phyloP scores from a whole-genome alignment of 2,797 vertebrate genomes.

The Melanotaenia parkinsoni region DNA sequence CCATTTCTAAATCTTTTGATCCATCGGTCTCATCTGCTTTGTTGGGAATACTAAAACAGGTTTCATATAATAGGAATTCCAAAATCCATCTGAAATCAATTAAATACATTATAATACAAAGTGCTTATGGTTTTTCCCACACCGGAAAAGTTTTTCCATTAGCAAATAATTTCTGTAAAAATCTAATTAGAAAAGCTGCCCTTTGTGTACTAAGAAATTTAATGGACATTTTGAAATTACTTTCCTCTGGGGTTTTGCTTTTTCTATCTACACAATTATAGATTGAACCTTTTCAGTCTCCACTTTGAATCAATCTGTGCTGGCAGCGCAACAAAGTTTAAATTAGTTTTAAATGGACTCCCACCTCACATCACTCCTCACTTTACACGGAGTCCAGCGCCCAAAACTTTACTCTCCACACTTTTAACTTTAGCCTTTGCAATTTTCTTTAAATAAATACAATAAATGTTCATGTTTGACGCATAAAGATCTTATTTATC shows the following conservation, averaged over 20 bases:
- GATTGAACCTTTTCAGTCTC: conserved; percentile 55
- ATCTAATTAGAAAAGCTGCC: conserved; percentile 56
- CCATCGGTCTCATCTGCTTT: neutral
- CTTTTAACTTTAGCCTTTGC: neutral
- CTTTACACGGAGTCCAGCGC: conserved; percentile 3
- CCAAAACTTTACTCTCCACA: conserved; percentile 1
- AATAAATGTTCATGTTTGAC: neutral
- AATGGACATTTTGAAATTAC: conserved; percentile 57
- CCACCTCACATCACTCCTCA: conserved; percentile 19
- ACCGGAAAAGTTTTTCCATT: conserved; percentile 33
- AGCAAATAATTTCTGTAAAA: conserved; percentile 20
- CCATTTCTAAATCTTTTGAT: conserved; percentile 27
- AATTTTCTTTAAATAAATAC: neutral
- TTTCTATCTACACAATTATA: conserved; percentile 51
- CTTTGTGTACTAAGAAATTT: conserved; percentile 43
- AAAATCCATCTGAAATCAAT: conserved; percentile 45
- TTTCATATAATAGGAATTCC: conserved; percentile 31
- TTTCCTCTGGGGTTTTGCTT: conserved; percentile 48
- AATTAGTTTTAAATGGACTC: conserved; percentile 57
- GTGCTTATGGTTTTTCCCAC: conserved; percentile 15
- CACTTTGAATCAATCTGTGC: conserved; percentile 62
- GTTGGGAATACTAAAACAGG: conserved; percentile 18
- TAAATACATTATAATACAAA: conserved; percentile 27
- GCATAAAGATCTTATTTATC: neutral
- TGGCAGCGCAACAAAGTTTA: conserved; percentile 58